Evolutionary conservation across 2,888 invertebrate genomes (phyloP), one percentile per base, ranked within the genome.

Genomic region (Brachyptera risi): DNA sequence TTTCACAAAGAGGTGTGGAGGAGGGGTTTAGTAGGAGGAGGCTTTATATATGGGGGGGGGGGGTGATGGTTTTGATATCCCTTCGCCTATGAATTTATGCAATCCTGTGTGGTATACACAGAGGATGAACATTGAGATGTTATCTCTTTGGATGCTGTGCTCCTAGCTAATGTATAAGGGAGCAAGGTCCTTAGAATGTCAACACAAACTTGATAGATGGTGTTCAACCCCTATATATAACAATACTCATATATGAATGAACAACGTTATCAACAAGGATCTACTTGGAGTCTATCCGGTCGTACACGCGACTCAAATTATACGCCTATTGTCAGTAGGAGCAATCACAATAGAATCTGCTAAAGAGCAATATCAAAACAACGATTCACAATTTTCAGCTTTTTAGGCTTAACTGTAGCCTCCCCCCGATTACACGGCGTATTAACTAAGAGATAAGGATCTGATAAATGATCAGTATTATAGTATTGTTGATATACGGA

Each of bases 111-210:
- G 56, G 23, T 56, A 44, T 56, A 26, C 47, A 47, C 23, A 19
- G 26, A 56, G 56, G 60, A 60, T 60, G 60, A 47, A 60, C 54
- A 49, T 44, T 17, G 57, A 57, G 61, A 61, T 61, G n/a, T 31
- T 61, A 61, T 61, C 61, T 49, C 23, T 24, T 19, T 19, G 9
- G 13, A 19, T 26, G 49, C 31, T 44, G 57, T n/a, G n/a, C n/a
- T n/a, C n/a, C n/a, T 1, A 26, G 60, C 60, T 60, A 60, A 60
- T 60, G 61, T 49, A 57, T 40, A 56, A 60, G 47, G 60, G 60
- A 60, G 42, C 60, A 54, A 7, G 24, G 44, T 44, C 44, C 44
- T 44, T 49, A 31, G n/a, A 11, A 17, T 54, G 54, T 54, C 54
- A 54, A 54, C 54, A 23, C 35, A 37, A 17, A 19, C 27, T 21